phyloP scores from a whole-genome alignment of 1,140 invertebrate species.

The Microplitis mediator region DNA sequence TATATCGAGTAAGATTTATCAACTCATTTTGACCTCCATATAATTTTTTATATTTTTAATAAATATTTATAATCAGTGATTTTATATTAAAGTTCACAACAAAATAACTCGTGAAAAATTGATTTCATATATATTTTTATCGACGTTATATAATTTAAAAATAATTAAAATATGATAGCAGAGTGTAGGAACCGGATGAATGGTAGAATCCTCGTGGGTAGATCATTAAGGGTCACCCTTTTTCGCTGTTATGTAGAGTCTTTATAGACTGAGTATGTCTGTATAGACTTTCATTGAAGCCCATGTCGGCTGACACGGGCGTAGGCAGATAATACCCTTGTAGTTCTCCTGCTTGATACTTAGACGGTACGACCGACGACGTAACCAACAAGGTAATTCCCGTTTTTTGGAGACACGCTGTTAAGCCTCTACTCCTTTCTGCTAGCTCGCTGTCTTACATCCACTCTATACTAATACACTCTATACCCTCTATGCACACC shows the following conservation, averaged over 20 bases:
- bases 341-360: constrained; percentile 31
- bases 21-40: no score
- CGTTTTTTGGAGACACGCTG: constrained; percentile 22
- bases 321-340: constrained; percentile 37
- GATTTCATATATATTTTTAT: no score
- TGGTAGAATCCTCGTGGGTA: constrained; percentile 30
- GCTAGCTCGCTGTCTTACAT: no score
- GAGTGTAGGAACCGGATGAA: constrained; percentile 27
- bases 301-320: constrained; percentile 21
- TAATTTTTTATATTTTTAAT: no score
- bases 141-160: neutral
- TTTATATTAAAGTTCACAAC: no score
- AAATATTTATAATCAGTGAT: no score
- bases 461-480: neutral
- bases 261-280: neutral
- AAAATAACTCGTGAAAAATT: no score
- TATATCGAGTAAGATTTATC: no score
- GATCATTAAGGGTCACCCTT: constrained; percentile 36
- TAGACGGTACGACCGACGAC: constrained; percentile 12
- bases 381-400: constrained; percentile 33
- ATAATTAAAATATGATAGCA: constrained; percentile 10
- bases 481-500: neutral
- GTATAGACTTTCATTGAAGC: constrained; percentile 34
- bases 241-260: neutral
- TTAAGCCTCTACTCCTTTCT: no score